Percentiles rank a stretch among this genome's conserved stretches.
Conservation (phyloP, 2,797 vertebrate species). For the Muscicapa striata region DNA sequence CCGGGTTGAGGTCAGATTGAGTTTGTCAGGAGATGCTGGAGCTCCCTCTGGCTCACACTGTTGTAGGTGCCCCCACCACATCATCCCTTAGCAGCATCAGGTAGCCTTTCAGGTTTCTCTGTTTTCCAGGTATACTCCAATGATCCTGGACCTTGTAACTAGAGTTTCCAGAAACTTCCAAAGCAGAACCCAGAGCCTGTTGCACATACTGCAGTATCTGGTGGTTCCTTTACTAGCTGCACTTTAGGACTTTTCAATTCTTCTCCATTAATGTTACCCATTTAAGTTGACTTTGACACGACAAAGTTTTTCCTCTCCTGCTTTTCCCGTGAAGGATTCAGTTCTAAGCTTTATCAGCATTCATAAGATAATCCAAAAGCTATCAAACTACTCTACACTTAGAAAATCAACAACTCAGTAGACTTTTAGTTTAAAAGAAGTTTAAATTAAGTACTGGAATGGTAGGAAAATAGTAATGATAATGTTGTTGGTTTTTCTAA, state of each 20-base stretch:
- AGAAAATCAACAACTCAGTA: not conserved
- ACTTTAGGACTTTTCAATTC: not conserved
- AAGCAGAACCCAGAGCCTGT: not conserved
- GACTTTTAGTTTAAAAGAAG: not conserved
- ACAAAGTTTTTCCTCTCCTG: not conserved
- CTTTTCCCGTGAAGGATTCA: not conserved
- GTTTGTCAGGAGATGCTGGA: not conserved
- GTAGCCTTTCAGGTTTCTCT: not conserved
- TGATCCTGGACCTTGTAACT: not conserved
- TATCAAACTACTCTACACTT: not conserved
- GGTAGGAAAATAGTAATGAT: not conserved
- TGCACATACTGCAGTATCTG: not conserved
- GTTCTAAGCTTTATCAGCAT: not conserved
- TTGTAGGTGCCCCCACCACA: accelerated
- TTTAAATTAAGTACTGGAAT: not conserved
- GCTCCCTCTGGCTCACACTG: not conserved
- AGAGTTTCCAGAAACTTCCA: not conserved
- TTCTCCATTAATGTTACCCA: not conserved
- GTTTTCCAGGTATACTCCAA: not conserved
- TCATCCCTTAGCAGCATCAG: not conserved
- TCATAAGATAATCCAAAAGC: not conserved
- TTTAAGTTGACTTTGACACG: not conserved
- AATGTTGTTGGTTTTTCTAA: not conserved
- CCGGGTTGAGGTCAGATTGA: not conserved
- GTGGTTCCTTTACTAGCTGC: not conserved